phyloP scores from a whole-genome alignment of 2,113 vertebrate species.

The Cyphomyrus discorhynchus region DNA sequence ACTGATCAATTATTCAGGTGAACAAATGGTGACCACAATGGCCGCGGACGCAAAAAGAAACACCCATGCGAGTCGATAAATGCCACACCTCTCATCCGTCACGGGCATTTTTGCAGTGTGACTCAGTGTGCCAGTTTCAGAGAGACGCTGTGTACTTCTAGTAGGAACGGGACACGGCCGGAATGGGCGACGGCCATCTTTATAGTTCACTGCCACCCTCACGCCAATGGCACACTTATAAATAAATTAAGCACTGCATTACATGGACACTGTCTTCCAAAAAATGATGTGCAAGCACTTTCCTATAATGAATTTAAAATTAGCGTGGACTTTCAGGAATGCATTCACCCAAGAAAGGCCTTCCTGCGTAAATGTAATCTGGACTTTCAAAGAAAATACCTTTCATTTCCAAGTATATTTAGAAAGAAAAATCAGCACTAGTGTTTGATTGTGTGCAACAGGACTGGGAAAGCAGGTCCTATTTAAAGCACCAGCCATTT shows the following conservation, averaged over 20 bases:
- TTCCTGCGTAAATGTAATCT: neutral
- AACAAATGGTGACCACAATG: conserved; percentile 46
- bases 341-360: neutral
- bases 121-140: conserved; percentile 35
- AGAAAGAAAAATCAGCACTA: neutral
- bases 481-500: neutral
- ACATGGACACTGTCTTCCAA: neutral
- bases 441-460: neutral
- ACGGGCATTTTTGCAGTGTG: conserved; percentile 16
- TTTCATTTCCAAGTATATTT: neutral
- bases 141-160: conserved; percentile 20
- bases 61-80: conserved; percentile 36
- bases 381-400: neutral
- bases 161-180: neutral
- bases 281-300: neutral
- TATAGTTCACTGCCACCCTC: neutral
- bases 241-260: neutral
- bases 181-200: neutral
- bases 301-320: neutral
- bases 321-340: neutral
- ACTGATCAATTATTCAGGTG: conserved; percentile 43
- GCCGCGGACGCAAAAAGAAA: conserved; percentile 37
- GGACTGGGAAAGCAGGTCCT: neutral
- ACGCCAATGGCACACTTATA: neutral
- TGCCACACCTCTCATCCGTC: conserved; percentile 39